These are phyloP conservation scores for Sminthopsis crassicaudata DNA, from an alignment of 2,113 vertebrate genomes.

Conservation along the genomic window DNA sequence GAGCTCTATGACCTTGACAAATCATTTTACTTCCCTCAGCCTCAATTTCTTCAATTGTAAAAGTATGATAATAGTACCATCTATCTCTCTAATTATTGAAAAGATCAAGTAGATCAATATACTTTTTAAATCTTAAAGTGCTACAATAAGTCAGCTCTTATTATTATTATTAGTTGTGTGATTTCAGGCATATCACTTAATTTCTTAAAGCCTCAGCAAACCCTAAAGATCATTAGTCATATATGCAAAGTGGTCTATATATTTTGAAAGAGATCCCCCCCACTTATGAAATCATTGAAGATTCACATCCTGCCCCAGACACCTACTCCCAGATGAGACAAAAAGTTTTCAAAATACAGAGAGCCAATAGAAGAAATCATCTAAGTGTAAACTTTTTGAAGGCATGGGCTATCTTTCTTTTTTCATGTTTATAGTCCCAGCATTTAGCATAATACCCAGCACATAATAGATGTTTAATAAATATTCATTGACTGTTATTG, in stretches of 20 bases:
- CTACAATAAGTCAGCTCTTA: not conserved
- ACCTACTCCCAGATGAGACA: not conserved
- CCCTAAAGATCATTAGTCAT: not conserved
- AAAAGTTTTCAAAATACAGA: not conserved
- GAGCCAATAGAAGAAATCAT: not conserved
- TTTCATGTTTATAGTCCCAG: not conserved
- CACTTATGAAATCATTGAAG: not conserved
- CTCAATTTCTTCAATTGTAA: not conserved
- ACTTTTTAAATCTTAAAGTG: not conserved
- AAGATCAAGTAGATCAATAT: not conserved
- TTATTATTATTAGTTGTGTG: not conserved
- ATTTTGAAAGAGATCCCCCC: not conserved
- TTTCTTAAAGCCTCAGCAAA: not conserved
- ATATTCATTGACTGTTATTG: not conserved
- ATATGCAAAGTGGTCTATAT: not conserved
- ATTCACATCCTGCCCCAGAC: not conserved
- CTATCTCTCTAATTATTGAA: not conserved
- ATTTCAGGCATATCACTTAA: not conserved
- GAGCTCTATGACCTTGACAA: not conserved
- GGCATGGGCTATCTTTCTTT: not conserved
- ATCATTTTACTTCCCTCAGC: not conserved
- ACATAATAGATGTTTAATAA: not conserved
- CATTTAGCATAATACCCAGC: not conserved
- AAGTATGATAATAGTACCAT: not conserved
- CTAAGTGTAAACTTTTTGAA: not conserved